A percentile compares a stretch with the other conserved stretches of the same genome.
phyloP scores from a whole-genome alignment of 1,140 invertebrate genomes.

The Diachasma alloeum region DNA sequence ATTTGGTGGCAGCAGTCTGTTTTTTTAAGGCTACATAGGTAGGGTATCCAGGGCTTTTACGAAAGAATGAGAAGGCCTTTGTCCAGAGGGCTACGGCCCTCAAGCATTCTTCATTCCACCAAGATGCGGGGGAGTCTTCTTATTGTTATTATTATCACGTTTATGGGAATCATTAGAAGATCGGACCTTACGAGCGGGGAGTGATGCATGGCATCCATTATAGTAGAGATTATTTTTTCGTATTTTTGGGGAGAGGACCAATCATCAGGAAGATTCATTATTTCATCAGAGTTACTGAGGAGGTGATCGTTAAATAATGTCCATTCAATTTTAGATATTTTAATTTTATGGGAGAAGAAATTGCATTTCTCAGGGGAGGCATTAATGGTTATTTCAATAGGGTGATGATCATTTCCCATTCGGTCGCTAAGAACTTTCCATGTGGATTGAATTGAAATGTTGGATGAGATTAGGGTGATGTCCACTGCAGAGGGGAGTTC shows the following conservation, averaged over 20 bases:
- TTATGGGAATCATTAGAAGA: too few relatives aligned
- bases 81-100: not conserved
- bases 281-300: not conserved
- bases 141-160: too few relatives aligned
- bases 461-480: conserved; percentile 6
- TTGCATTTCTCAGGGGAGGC: not conserved
- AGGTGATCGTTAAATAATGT: not conserved
- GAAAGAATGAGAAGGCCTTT: not conserved
- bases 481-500: conserved; percentile 6
- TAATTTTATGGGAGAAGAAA: not conserved
- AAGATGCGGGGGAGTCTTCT: not conserved
- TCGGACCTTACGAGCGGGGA: too few relatives aligned
- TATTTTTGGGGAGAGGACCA: not conserved
- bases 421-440: conserved; percentile 11
- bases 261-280: not conserved
- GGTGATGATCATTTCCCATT: conserved; percentile 22
- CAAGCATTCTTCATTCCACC: not conserved
- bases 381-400: not conserved
- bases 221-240: not conserved
- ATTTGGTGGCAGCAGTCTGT: not conserved
- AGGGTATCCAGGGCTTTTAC: too few relatives aligned
- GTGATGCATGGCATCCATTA: not conserved
- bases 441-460: not conserved
- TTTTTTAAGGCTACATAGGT: not conserved
- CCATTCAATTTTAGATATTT: not conserved